Evolutionary conservation across 1,140 invertebrate species (phyloP).

Genomic region (Lethrus apterus): DNA sequence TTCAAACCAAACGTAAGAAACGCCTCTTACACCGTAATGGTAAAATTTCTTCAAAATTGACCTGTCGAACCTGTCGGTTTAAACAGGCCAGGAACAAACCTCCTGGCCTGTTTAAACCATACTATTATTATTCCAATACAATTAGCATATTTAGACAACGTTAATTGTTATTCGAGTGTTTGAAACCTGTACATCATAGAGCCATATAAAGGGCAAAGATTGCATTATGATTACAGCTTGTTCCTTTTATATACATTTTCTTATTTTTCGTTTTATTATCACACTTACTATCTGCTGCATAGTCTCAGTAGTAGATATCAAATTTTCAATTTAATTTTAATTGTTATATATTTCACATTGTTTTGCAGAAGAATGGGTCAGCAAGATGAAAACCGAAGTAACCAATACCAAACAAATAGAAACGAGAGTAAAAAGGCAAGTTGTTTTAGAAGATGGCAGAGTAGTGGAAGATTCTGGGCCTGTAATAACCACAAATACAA

Average conservation of each 20-base stretch:
- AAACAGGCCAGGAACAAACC: too few species aligned
- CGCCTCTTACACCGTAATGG: too few species aligned
- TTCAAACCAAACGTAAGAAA: too few species aligned
- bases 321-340: neutral
- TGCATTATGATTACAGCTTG: neutral
- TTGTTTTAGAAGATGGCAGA: conserved; percentile 81
- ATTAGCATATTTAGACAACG: too few species aligned
- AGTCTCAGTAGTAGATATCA: neutral
- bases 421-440: conserved; percentile 79
- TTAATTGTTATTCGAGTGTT: too few species aligned
- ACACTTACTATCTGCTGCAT: neutral
- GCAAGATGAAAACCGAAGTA: conserved; percentile 77
- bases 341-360: neutral
- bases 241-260: too few species aligned
- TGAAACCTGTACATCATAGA: neutral
- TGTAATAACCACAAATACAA: conserved; percentile 79
- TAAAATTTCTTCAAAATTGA: too few species aligned
- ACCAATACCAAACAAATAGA: conserved; percentile 84
- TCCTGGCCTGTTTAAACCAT: too few species aligned
- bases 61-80: too few species aligned
- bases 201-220: neutral
- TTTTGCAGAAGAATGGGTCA: conserved; percentile 82
- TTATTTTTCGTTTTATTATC: too few species aligned
- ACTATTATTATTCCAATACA: too few species aligned
- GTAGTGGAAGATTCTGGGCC: conserved; percentile 83